phyloP scores from a whole-genome alignment of 2,113 vertebrate species.

The Hyperoodon ampullatus region DNA sequence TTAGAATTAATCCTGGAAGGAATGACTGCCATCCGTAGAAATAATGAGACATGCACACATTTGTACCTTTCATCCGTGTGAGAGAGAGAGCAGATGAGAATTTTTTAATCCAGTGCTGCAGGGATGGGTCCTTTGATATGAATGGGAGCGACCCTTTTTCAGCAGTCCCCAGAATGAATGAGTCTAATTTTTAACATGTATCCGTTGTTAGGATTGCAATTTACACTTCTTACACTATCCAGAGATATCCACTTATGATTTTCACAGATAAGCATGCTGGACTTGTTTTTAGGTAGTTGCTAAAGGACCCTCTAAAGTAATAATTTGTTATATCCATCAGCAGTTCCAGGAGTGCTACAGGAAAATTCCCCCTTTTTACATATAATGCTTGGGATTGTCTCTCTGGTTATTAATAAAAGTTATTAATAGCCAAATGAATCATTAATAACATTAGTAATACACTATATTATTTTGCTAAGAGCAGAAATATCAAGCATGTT shows the following conservation, averaged over 20 bases:
- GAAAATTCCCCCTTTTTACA: background rate
- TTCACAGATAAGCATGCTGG: background rate
- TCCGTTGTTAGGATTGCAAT: constrained; percentile 40
- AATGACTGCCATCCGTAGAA: background rate
- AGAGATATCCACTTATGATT: constrained; percentile 3
- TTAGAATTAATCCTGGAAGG: background rate
- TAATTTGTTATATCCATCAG: constrained; percentile 27
- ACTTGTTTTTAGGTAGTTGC: constrained; percentile 6
- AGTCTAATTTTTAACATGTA: constrained; percentile 24
- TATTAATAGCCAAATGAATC: constrained; percentile 45
- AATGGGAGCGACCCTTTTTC: background rate
- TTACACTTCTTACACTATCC: background rate
- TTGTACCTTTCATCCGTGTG: background rate
- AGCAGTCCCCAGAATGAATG: constrained; percentile 7
- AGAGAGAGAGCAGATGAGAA: background rate
- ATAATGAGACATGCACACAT: background rate
- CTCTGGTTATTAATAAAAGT: constrained; percentile 17
- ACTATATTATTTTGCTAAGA: constrained; percentile 81
- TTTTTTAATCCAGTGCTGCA: background rate
- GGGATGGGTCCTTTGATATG: background rate
- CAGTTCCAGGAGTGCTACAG: background rate
- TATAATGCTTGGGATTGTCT: constrained; percentile 28
- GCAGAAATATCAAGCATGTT: constrained; percentile 75
- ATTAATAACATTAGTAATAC: constrained; percentile 51
- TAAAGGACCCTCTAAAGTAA: constrained; percentile 77